Base-by-base conservation (phyloP, 2,113 vertebrate species). In the Phrynocephalus versicolor region DNA sequence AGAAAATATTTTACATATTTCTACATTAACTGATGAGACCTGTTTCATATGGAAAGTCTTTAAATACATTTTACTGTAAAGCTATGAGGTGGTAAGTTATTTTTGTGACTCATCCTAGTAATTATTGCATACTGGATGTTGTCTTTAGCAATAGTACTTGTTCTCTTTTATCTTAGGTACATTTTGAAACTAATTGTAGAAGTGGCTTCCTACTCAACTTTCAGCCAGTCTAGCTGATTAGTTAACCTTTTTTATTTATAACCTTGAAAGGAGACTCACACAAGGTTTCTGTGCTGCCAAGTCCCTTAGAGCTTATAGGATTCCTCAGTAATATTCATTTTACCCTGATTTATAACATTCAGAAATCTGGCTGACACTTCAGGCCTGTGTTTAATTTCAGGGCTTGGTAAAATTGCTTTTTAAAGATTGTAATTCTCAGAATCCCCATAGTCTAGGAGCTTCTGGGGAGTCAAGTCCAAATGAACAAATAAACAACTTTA, bases 31-130 rank as follows among this genome's bases (percentile, higher is more conserved):
- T 73, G 23, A 80, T 25, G 39, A 51, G 8, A 74, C n/a, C 37
- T 55, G 58, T 73, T 85, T 73, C 73, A 80, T 79, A 62, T 2
- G 25, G 30, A 39, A n/a, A 73, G 21, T 80, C 57, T 80, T 85
- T 51, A 64, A 27, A 81, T 18, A 19, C 27, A 45, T 64, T 73
- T 73, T 41, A 80, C 57, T 85, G 30, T 25, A 27, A 60, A 37
- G 41, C 75, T 55, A 2, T 35, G 69, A 16, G 69, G 39, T 73
- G 69, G 64, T 85, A 85, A 73, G 72, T 62, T 72, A 80, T 62
- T 84, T 69, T 80, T 57, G 39, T 85, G 84, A 85, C 37, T 79
- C 84, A 85, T 64, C 69, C 30, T 73, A 73, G 62, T 85, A 85
- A 80, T 85, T 73, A 73, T n/a, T 64, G 57, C 45, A 69, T 80